Conservation (phyloP, 2,888 invertebrate genomes). For the Xiphydria camelus region DNA sequence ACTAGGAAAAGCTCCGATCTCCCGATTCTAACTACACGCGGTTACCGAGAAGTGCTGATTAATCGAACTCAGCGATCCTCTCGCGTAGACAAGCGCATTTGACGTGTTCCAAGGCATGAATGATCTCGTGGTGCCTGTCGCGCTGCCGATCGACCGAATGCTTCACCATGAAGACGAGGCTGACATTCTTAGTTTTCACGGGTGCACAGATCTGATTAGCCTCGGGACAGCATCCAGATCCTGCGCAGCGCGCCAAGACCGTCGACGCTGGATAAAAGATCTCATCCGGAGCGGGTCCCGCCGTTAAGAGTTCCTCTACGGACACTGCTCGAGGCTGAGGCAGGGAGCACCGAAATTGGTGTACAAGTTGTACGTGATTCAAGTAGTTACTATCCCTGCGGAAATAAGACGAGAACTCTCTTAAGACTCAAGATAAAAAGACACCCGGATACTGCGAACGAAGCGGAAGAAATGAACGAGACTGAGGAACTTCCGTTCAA, state of each 20-base stretch:
- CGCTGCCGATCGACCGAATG: constrained; percentile 46
- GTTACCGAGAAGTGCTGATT: too few relatives aligned
- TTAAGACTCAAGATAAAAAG: background rate
- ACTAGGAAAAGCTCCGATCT: too few relatives aligned
- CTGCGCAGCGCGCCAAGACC: constrained; percentile 46
- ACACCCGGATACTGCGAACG: background rate
- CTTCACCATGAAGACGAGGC: constrained; percentile 49
- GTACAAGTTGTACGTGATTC: constrained; percentile 46
- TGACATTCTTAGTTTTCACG: constrained; percentile 40
- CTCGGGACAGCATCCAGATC: constrained; percentile 48
- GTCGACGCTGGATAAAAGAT: constrained; percentile 48
- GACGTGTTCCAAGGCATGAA: constrained; percentile 45
- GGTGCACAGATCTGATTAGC: constrained; percentile 42
- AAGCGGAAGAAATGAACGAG: too few relatives aligned
- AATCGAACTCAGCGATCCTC: too few relatives aligned
- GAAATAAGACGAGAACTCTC: background rate
- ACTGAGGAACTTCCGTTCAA: too few relatives aligned
- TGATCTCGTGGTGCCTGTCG: constrained; percentile 47
- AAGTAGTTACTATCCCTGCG: constrained; percentile 43
- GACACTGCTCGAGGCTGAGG: constrained; percentile 47
- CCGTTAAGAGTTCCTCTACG: constrained; percentile 40
- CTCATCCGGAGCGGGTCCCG: constrained; percentile 46
- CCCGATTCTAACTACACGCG: too few relatives aligned
- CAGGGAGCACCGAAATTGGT: constrained; percentile 41
- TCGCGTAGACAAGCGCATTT: constrained; percentile 42